phyloP scores from a whole-genome alignment of 2,888 invertebrate genomes.

The Elysia crispata region DNA sequence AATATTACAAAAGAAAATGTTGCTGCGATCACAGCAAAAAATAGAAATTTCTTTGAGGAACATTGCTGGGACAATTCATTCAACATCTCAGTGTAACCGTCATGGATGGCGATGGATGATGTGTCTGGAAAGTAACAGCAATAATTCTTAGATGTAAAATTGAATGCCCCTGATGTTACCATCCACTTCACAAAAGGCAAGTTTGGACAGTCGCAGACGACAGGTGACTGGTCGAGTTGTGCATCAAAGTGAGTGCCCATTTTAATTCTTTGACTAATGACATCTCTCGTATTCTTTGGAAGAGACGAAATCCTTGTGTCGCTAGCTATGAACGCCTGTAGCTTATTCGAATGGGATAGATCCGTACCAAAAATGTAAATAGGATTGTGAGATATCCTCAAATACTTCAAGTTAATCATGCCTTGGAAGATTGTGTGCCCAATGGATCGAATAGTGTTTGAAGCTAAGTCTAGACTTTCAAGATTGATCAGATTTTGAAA shows the following conservation, averaged over 20 bases:
- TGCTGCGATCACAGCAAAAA: not conserved
- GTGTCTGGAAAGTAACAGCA: conserved; percentile 27
- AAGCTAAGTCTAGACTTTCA: not conserved
- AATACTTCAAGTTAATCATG: not conserved
- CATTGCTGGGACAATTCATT: conserved; percentile 10
- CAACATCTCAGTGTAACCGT: not conserved
- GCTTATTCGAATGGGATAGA: not conserved
- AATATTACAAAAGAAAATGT: not conserved
- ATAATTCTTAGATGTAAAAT: not conserved
- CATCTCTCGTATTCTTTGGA: not conserved
- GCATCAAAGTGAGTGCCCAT: not conserved
- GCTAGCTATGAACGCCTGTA: not conserved
- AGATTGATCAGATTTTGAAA: not conserved
- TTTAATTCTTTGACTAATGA: too few species aligned
- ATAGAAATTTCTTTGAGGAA: not conserved
- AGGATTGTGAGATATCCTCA: not conserved
- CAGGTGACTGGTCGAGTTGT: not conserved
- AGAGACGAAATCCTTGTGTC: not conserved
- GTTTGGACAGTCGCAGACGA: conserved; percentile 32
- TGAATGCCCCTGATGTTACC: not conserved
- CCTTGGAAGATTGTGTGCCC: not conserved
- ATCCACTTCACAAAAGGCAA: conserved; percentile 39
- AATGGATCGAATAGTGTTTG: not conserved
- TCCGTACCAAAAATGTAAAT: not conserved
- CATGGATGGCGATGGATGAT: not conserved